phyloP scores from a whole-genome alignment of 2,113 vertebrate genomes.

The Panthera uncia region DNA sequence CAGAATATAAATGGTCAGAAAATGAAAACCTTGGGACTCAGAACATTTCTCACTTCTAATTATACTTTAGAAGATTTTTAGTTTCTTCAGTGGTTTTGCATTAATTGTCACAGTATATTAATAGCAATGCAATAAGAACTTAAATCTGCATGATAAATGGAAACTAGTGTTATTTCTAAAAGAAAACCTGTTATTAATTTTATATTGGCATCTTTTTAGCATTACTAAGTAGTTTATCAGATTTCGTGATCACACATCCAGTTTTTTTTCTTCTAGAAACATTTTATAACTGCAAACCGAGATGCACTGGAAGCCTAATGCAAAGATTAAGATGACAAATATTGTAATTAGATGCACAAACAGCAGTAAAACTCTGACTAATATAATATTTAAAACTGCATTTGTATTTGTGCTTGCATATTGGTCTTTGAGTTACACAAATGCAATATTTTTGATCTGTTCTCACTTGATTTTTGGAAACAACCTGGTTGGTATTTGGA shows the following conservation, averaged over 20 bases:
- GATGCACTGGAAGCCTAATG: conserved; percentile 59
- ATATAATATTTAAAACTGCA: not conserved
- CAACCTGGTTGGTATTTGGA: not conserved
- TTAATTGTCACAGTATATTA: conserved; percentile 58
- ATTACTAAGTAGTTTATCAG: conserved; percentile 68
- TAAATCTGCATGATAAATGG: conserved; percentile 67
- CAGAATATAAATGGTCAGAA: conserved; percentile 19
- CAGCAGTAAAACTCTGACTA: not conserved
- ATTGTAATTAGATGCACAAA: conserved; percentile 70
- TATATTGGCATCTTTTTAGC: conserved; percentile 76
- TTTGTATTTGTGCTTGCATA: conserved; percentile 34
- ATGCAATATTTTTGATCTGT: conserved; percentile 29
- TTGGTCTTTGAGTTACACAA: not conserved
- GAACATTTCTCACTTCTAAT: conserved; percentile 70
- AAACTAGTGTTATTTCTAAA: conserved; percentile 70
- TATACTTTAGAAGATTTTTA: conserved; percentile 63
- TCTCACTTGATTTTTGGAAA: conserved; percentile 42
- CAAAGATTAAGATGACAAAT: conserved; percentile 75
- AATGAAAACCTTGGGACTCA: conserved; percentile 5
- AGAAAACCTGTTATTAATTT: conserved; percentile 77
- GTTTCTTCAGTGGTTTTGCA: conserved; percentile 51
- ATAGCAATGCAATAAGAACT: conserved; percentile 69
- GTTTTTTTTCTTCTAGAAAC: conserved; percentile 60
- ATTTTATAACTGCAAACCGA: conserved; percentile 62
- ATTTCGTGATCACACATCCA: conserved; percentile 63